Percentiles rank a stretch among this genome's conserved stretches.
These are phyloP conservation scores for Maniola hyperantus DNA, from an alignment of 2,888 invertebrate genomes.

Conservation along the genomic window DNA sequence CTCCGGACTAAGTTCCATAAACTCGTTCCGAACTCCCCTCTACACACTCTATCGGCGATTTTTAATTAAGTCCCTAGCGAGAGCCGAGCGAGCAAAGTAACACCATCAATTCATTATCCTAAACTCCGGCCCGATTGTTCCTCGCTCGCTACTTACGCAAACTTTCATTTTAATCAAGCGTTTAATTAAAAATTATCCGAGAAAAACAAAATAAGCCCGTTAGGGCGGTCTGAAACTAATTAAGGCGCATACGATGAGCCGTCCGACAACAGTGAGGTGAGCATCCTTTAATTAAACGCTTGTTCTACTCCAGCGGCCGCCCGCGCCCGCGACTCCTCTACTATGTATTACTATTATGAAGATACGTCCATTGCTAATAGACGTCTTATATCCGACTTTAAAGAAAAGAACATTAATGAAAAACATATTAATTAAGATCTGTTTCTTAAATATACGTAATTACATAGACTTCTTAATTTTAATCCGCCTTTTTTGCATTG, in stretches of 20 bases:
- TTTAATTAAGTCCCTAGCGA: conserved; percentile 81
- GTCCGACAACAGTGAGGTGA: conserved; percentile 74
- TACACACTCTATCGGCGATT: conserved; percentile 82
- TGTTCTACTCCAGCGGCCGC: conserved; percentile 70
- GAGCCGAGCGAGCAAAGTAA: conserved; percentile 78
- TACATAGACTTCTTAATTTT: not conserved
- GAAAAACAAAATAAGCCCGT: conserved; percentile 83
- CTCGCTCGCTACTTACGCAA: conserved; percentile 82
- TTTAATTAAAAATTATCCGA: conserved; percentile 83
- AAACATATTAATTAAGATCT: not conserved
- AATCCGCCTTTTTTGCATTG: too few relatives aligned
- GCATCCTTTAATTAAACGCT: conserved; percentile 77
- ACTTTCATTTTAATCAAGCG: conserved; percentile 83
- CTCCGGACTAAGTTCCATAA: conserved; percentile 77
- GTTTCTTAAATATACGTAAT: not conserved
- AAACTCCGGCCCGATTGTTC: conserved; percentile 82
- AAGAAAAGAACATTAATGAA: not conserved
- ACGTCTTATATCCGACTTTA: conserved; percentile 44
- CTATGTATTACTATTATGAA: conserved; percentile 66
- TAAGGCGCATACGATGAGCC: conserved; percentile 80
- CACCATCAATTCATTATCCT: conserved; percentile 83
- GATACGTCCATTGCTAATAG: conserved; percentile 47
- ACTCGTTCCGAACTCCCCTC: conserved; percentile 79
- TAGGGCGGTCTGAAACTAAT: conserved; percentile 81
- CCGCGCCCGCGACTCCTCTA: conserved; percentile 56